Conservation (phyloP, 2,113 vertebrate species). For the Athene noctua region DNA sequence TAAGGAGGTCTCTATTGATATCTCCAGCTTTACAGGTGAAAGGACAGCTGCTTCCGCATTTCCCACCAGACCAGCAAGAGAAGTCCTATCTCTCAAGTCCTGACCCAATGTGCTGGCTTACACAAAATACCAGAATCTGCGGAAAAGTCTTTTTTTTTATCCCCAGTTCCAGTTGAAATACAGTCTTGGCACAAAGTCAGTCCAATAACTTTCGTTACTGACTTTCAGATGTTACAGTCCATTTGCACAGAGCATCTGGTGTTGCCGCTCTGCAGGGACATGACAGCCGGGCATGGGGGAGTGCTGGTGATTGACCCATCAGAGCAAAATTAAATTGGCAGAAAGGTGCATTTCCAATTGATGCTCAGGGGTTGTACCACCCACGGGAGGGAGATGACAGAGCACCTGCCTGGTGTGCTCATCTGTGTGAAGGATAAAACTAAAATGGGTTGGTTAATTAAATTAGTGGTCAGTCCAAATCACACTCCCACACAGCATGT, state of each 20-base stretch:
- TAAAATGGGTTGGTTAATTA: neutral
- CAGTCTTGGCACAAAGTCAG: neutral
- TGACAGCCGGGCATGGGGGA: neutral
- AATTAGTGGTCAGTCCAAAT: neutral
- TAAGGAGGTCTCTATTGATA: neutral
- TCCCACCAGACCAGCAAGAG: neutral
- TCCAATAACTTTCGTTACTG: neutral
- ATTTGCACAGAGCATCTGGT: neutral
- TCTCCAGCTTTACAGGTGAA: neutral
- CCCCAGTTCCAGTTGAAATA: neutral
- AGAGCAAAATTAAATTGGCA: neutral
- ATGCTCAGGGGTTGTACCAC: neutral
- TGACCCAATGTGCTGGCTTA: neutral
- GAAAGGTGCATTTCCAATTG: neutral
- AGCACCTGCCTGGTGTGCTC: neutral
- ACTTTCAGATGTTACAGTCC: neutral
- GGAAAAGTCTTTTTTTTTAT: neutral
- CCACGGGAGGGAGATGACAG: neutral
- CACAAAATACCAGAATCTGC: neutral
- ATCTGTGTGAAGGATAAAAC: neutral
- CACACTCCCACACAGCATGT: accelerated
- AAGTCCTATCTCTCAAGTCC: neutral
- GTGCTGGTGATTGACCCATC: neutral
- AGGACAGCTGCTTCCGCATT: neutral
- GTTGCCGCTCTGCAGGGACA: neutral